phyloP scores from a whole-genome alignment of 2,113 vertebrate genomes.

The Dunckerocampus dactyliophorus region DNA sequence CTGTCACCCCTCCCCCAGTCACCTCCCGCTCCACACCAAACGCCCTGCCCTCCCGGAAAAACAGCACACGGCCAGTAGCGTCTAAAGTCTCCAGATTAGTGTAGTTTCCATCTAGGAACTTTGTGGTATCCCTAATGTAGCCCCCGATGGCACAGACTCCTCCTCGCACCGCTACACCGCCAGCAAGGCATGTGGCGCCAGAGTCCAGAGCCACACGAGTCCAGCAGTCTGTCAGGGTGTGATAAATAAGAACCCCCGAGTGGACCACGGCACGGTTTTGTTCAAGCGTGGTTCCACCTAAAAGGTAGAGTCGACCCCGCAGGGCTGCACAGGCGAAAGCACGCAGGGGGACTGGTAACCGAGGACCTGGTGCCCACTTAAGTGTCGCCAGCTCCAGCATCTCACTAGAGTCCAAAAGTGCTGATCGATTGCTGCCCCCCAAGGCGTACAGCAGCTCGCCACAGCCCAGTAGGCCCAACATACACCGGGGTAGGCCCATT shows the following conservation, averaged over 20 bases:
- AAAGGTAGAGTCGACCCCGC: conserved; percentile 74
- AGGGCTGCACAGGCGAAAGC: conserved; percentile 72
- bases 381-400: conserved; percentile 61
- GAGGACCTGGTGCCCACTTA: conserved; percentile 43
- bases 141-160: conserved; percentile 79
- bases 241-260: conserved; percentile 78
- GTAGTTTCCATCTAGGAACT: conserved; percentile 73
- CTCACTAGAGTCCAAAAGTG: conserved; percentile 70
- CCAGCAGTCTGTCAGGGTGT: conserved; percentile 74
- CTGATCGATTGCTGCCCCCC: conserved; percentile 74
- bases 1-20: conserved; percentile 47
- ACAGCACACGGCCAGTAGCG: conserved; percentile 75
- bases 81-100: conserved; percentile 75
- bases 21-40: conserved; percentile 68
- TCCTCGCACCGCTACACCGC: conserved; percentile 75
- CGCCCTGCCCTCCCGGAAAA: conserved; percentile 74
- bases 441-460: conserved; percentile 73
- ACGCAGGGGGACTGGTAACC: conserved; percentile 57
- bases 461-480: conserved; percentile 76
- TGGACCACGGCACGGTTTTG: conserved; percentile 76
- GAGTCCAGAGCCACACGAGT: conserved; percentile 74
- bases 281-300: conserved; percentile 77
- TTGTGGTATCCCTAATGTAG: conserved; percentile 76
- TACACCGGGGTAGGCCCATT: conserved; percentile 70
- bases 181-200: conserved; percentile 75